Evolutionary conservation across 2,888 invertebrate species (phyloP).

Genomic region (Phengaris arion): DNA sequence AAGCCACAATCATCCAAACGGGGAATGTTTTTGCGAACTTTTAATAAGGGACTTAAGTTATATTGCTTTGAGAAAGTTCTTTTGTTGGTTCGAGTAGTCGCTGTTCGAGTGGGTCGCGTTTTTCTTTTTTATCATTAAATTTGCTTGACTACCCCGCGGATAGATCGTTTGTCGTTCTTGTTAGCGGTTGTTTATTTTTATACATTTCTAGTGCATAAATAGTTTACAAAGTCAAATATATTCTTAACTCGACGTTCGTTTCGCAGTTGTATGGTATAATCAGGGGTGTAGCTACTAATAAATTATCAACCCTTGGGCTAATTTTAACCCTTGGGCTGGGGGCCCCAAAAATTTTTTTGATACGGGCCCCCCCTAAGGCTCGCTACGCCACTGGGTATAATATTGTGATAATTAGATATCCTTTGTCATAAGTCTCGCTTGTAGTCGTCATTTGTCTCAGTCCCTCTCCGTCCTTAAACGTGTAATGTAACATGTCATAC

Average conservation of each 20-base stretch:
- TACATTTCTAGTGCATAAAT: not conserved
- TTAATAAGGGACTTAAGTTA: conserved; percentile 46
- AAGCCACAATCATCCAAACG: conserved; percentile 52
- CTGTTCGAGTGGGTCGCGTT: conserved; percentile 30
- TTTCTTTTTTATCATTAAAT: conserved; percentile 13
- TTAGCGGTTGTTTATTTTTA: not conserved
- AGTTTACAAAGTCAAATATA: too few species aligned
- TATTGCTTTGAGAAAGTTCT: conserved; percentile 40
- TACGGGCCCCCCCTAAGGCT: too few species aligned
- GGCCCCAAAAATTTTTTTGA: too few species aligned
- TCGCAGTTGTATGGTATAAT: not conserved
- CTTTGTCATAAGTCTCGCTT: not conserved
- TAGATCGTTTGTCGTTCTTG: conserved; percentile 1
- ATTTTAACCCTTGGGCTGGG: too few species aligned
- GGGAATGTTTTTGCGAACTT: conserved; percentile 44
- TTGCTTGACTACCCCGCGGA: not conserved
- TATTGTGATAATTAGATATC: not conserved
- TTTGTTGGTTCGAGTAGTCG: conserved; percentile 35
- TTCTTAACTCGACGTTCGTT: not conserved
- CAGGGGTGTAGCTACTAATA: too few species aligned
- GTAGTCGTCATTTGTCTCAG: too few species aligned
- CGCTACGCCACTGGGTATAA: too few species aligned
- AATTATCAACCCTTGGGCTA: too few species aligned
- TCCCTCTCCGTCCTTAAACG: too few species aligned
- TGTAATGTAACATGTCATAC: not conserved